Base-by-base conservation (phyloP, 2,888 invertebrate genomes). In the Cenopis cana region DNA sequence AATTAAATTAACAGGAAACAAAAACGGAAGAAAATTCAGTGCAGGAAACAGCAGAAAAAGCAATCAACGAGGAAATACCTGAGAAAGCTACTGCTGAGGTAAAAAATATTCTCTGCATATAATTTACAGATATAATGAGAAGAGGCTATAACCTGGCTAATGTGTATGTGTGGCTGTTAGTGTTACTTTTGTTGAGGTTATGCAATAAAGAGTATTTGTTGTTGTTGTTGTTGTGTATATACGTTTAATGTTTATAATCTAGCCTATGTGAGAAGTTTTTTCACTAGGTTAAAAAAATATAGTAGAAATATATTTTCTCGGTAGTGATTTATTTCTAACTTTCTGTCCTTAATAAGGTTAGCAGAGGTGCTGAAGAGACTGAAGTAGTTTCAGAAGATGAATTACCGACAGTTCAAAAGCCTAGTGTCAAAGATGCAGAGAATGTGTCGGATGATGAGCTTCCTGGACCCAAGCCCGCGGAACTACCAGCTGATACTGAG, bases 361-460 rank as follows among this genome's bases (percentile, higher is more conserved):
- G 54, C 74, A 90, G 92, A 56, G 94, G 88, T 50, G 96, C 96
- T 77, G 96, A 96, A 61, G 97, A 97, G 84, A 97, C 97, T 0
- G 97, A 97, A 90, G 96, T 96, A 69, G 97, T 97, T 54, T 97
- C 97, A 0, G 97, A 97, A 86, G 97, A 97, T 87, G 97, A 97
- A 86, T 83, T 97, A 36, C 97, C 97, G 0, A 93, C 93, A 38
- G 95, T 96, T 0, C 94, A 95, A 79, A 95, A 96, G 76, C 96
- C 96, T 9, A 96, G 96, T 89, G 95, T 97, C 52, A 96, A 96
- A 74, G 97, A 97, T 93, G 97, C 97, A 2, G 97, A 97, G 85
- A 97, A 96, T 88, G 96, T 96, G 0, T 96, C 96, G 2, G 96
- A 96, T 87, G 96, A 96, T 84, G 96, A 96, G 83, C 85, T 96